Evolutionary conservation across 2,797 vertebrate species (phyloP), one percentile per base, ranked within the genome.

Genomic region (Schizothorax lantsangensis): DNA sequence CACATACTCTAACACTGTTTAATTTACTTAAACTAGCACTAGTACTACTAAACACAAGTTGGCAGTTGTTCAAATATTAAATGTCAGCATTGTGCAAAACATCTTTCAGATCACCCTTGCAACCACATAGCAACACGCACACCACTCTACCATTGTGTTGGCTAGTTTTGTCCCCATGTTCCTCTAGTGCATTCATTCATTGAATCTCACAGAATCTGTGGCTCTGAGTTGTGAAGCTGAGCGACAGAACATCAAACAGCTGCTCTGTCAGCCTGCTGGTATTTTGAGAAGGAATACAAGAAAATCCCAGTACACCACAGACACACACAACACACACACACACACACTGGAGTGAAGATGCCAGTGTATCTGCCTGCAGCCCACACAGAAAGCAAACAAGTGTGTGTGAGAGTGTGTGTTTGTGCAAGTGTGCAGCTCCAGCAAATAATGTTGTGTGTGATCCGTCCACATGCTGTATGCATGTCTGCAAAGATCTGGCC

Each of bases 361-460:
- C 47, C 69, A 83, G 81, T 43, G 68, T 59, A 40, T 75, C 62
- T 59, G 47, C 43, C 47, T 54, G 33, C 26, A 68, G 71, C 57
- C 23, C 30, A 23, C 59, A 38, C 11, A 38, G 26, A 52, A 33
- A 26, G 23, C 33, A 82, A 40, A 71, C 10, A 14, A 83, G 33
- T 5, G 21, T 54, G 26, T 45, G 21, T 3, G 26, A 33, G 33
- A 36, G 21, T 49, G 23, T 66, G 14, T 45, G 74, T 75, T 15
- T 69, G 26, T 52, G 54, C 1, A 21, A 47, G 72, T 6, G 47
- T 82, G 79, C 64, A 11, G 14, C 66, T 71, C 23, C 11, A 78
- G 62, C n/a, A 78, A 66, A 86, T 73, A 86, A 57, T 81, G 40
- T 19, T 1, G 23, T 40, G 47, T 82, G 66, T 81, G 79, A 81